Evolutionary conservation across 2,113 vertebrate species (phyloP).

Genomic region (Lamprotornis superbus): DNA sequence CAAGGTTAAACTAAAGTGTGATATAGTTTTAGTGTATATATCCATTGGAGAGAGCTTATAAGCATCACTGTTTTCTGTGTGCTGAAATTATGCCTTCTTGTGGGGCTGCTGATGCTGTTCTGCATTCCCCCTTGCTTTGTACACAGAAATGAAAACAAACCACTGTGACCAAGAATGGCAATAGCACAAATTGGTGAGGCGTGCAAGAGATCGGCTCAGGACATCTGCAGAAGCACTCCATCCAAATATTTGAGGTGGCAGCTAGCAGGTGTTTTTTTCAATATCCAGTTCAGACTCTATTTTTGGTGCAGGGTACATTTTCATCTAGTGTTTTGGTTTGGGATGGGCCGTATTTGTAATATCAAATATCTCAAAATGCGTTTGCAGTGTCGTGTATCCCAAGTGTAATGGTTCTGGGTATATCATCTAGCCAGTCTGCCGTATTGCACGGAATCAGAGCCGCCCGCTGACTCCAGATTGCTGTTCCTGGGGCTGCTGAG

Average conservation of each 20-base stretch:
- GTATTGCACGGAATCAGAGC: neutral
- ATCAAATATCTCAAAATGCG: accelerated
- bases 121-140: conserved; percentile 37
- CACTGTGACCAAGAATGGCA: conserved; percentile 58
- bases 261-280: conserved; percentile 45
- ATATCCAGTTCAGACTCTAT: neutral
- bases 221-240: neutral
- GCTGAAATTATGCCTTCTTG: neutral
- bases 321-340: neutral
- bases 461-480: neutral
- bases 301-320: neutral
- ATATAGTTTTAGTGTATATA: neutral
- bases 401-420: neutral
- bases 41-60: neutral
- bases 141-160: conserved; percentile 32
- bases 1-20: neutral
- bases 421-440: neutral
- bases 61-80: neutral
- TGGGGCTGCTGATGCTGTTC: neutral
- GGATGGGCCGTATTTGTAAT: neutral
- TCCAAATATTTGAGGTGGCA: conserved; percentile 48
- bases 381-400: neutral
- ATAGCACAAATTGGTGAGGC: neutral
- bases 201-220: neutral
- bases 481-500: neutral